These are phyloP conservation scores for Crotalus tigris DNA, from an alignment of 2,113 vertebrate species.

Conservation along the genomic window DNA sequence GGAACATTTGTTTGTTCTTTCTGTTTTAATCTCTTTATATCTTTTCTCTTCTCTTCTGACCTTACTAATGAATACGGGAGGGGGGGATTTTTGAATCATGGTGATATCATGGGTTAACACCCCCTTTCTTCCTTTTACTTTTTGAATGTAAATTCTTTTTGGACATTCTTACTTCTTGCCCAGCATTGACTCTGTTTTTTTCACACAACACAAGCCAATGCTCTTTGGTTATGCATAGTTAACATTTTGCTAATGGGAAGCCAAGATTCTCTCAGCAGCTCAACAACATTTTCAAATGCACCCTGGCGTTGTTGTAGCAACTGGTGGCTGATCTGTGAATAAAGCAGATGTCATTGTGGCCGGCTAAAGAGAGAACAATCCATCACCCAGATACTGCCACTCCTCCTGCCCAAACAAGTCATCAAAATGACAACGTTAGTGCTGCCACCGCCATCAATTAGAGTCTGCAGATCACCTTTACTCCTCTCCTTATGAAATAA, in stretches of 20 bases:
- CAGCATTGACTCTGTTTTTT: constrained; percentile 68
- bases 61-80: constrained; percentile 64
- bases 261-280: constrained; percentile 78
- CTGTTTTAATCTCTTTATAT: constrained; percentile 61
- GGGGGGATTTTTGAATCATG: constrained; percentile 69
- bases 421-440: constrained; percentile 75
- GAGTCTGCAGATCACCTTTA: constrained; percentile 39
- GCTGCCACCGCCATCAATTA: constrained; percentile 63
- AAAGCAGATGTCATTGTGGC: constrained; percentile 84
- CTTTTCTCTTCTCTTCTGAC: constrained; percentile 60
- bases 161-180: constrained; percentile 76
- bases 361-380: constrained; percentile 72
- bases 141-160: constrained; percentile 80
- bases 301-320: constrained; percentile 83
- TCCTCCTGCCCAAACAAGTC: constrained; percentile 79
- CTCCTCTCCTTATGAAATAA: constrained; percentile 59
- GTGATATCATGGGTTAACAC: constrained; percentile 74
- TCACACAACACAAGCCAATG: constrained; percentile 75
- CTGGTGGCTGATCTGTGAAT: constrained; percentile 80
- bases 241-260: constrained; percentile 83
- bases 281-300: constrained; percentile 83
- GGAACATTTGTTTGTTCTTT: constrained; percentile 57
- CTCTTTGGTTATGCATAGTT: constrained; percentile 87
- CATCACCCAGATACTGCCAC: constrained; percentile 77
- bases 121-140: constrained; percentile 63